Percentiles rank a stretch among this genome's conserved stretches.
Evolutionary conservation across 2,113 vertebrate genomes (phyloP).

Genomic region (Ptychochromis oligacanthus): DNA sequence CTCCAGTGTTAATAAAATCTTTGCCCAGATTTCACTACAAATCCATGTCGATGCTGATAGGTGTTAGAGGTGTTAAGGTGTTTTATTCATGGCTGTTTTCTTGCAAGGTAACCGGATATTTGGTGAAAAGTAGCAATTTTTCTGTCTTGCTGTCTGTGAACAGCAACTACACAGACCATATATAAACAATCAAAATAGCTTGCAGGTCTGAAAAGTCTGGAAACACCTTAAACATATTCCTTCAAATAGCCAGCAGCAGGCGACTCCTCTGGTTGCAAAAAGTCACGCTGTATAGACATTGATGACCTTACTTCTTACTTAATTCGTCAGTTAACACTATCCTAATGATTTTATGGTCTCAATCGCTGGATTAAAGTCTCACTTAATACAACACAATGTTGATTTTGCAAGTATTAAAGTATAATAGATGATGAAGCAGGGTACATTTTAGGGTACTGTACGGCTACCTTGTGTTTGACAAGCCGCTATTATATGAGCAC

Average conservation of each 20-base stretch:
- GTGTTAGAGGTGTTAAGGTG: too few relatives aligned
- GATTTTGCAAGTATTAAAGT: not conserved
- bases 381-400: not conserved
- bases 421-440: not conserved
- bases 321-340: too few relatives aligned
- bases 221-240: too few relatives aligned
- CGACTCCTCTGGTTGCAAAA: not conserved
- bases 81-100: not conserved
- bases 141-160: not conserved
- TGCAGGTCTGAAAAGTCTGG: not conserved
- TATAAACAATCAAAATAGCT: not conserved
- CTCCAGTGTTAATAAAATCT: not conserved
- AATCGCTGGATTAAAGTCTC: not conserved
- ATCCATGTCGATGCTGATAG: not conserved
- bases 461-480: not conserved
- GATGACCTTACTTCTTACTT: too few relatives aligned
- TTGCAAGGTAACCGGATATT: not conserved
- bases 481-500: too few relatives aligned
- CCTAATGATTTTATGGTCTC: too few relatives aligned
- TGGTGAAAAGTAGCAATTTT: not conserved
- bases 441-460: not conserved
- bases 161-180: not conserved
- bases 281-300: not conserved
- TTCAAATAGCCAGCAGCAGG: not conserved
- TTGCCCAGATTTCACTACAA: not conserved